A percentile compares a stretch with the other conserved stretches of the same genome.
Conservation (phyloP, 2,888 invertebrate species). For the Philereme vetulata region DNA sequence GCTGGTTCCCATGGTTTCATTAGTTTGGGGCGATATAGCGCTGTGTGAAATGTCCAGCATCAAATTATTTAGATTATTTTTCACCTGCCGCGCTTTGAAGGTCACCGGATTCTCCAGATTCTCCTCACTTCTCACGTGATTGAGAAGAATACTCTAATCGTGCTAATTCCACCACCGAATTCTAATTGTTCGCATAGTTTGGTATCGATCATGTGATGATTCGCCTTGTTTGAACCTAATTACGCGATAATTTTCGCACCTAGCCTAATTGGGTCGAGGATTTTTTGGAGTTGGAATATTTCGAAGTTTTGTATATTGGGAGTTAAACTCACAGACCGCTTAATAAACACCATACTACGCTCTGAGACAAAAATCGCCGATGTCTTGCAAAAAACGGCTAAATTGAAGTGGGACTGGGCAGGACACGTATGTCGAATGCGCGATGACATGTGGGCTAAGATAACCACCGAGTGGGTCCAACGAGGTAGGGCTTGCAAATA, state of each 20-base stretch:
- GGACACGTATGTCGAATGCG: too few species aligned
- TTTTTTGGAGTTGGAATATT: not conserved
- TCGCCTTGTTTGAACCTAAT: slow-evolving; percentile 24
- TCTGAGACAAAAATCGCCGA: too few species aligned
- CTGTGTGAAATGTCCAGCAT: too few species aligned
- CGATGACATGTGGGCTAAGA: too few species aligned
- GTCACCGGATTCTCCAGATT: not conserved
- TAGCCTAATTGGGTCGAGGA: not conserved
- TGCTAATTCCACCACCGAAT: slow-evolving; percentile 15
- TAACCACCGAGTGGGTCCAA: too few species aligned
- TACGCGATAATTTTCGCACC: slow-evolving; percentile 1
- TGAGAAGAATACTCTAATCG: slow-evolving; percentile 11
- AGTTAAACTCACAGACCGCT: too few species aligned
- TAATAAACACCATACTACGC: too few species aligned
- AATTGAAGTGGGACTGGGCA: too few species aligned
- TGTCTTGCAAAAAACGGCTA: too few species aligned
- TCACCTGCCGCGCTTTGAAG: not conserved
- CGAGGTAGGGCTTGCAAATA: too few species aligned
- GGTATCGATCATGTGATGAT: slow-evolving; percentile 42
- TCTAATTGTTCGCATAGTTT: slow-evolving; percentile 40
- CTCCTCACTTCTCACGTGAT: slow-evolving; percentile 16
- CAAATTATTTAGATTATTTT: not conserved
- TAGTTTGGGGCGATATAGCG: too few species aligned
- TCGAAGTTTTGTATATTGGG: not conserved
- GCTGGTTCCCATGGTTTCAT: too few species aligned